Conservation (phyloP, 2,797 vertebrate species). For the Poecilia velifera region DNA sequence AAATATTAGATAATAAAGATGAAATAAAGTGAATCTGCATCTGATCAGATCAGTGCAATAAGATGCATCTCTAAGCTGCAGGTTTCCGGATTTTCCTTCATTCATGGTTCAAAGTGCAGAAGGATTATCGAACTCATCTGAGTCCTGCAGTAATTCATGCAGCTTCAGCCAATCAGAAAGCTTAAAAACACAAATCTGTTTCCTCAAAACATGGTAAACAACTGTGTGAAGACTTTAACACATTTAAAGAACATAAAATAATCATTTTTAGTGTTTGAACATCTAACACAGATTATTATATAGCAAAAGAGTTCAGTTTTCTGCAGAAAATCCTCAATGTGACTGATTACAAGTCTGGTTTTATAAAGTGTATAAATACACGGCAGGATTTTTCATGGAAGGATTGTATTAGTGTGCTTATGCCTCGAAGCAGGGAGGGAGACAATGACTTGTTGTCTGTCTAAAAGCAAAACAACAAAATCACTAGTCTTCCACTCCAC, state of each 20-base stretch:
- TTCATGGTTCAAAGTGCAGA: constrained; percentile 42
- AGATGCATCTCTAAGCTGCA: constrained; percentile 32
- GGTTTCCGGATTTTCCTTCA: constrained; percentile 42
- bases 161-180: neutral
- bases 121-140: constrained; percentile 12
- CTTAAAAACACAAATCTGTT: neutral
- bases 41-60: constrained; percentile 19
- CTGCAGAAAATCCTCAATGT: neutral
- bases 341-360: neutral
- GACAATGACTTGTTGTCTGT: constrained; percentile 94
- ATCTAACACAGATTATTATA: neutral
- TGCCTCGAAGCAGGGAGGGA: constrained; percentile 83
- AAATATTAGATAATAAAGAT: constrained; percentile 36
- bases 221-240: neutral
- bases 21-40: constrained; percentile 34
- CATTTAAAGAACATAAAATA: neutral
- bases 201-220: neutral
- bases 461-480: constrained; percentile 93
- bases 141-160: constrained; percentile 9
- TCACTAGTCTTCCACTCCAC: constrained; percentile 98
- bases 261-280: neutral
- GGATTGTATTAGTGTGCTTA: constrained; percentile 10
- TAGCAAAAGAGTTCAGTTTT: neutral
- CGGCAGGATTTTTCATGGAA: neutral
- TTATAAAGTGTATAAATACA: too few species aligned